Evolutionary conservation across 2,888 invertebrate species (phyloP).

Genomic region (Listrodromus nycthemerus): DNA sequence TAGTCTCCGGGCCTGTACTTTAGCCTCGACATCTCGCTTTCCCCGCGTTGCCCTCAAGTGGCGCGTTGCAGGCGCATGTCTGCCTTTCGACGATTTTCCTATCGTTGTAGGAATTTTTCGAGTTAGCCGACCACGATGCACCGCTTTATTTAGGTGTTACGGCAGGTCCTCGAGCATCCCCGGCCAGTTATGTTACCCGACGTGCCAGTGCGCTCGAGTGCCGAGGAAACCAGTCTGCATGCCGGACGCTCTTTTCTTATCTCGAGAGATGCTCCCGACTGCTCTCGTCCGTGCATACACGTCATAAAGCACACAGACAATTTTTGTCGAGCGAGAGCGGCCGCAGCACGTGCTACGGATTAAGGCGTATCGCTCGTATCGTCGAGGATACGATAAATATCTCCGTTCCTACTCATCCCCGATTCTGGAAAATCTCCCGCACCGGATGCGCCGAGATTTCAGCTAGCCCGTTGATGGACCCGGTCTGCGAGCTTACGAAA

Average conservation of each 20-base stretch:
- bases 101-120: slow-evolving; percentile 43
- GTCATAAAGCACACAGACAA: background rate
- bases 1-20: slow-evolving; percentile 27
- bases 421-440: slow-evolving; percentile 63
- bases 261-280: slow-evolving; percentile 32
- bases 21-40: background rate
- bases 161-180: slow-evolving; percentile 33
- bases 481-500: slow-evolving; percentile 38
- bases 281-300: slow-evolving; percentile 4
- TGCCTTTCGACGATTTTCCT: slow-evolving; percentile 6
- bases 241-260: slow-evolving; percentile 51
- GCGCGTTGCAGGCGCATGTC: background rate
- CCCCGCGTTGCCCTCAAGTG: background rate
- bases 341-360: slow-evolving; percentile 55
- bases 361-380: slow-evolving; percentile 45
- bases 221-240: slow-evolving; percentile 22
- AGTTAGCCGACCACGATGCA: slow-evolving; percentile 30
- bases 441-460: slow-evolving; percentile 57
- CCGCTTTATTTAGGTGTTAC: slow-evolving; percentile 41
- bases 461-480: slow-evolving; percentile 17
- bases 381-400: slow-evolving; percentile 21
- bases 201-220: slow-evolving; percentile 37
- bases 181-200: background rate
- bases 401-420: slow-evolving; percentile 28
- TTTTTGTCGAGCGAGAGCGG: slow-evolving; percentile 34